Percentiles rank a stretch among this genome's conserved stretches.
phyloP scores from a whole-genome alignment of 2,113 vertebrate species.

The Etheostoma cragini region DNA sequence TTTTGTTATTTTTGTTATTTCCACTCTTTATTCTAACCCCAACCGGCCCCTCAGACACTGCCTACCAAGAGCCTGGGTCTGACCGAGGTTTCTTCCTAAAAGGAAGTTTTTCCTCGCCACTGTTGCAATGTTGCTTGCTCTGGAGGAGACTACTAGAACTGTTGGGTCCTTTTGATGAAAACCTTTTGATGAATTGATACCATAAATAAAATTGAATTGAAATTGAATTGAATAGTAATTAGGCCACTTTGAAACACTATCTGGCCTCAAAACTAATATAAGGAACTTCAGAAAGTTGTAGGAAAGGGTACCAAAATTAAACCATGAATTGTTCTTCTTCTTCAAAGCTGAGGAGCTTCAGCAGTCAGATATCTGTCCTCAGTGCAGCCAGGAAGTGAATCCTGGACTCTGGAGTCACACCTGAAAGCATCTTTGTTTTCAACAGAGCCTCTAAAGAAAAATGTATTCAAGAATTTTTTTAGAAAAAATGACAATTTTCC shows the following conservation, averaged over 20 bases:
- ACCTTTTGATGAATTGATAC: no score
- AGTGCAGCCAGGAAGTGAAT: background rate
- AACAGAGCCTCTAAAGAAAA: background rate
- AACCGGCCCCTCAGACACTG: no score
- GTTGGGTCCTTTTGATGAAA: no score
- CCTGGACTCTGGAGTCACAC: background rate
- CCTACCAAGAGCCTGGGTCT: no score
- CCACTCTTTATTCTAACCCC: no score
- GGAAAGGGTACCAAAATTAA: background rate
- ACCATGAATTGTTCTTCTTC: background rate
- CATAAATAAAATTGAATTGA: no score
- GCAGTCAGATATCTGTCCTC: background rate
- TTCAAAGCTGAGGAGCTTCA: background rate
- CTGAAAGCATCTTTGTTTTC: background rate
- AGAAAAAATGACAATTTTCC: background rate
- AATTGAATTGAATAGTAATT: no score
- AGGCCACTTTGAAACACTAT: background rate
- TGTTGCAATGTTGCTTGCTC: no score
- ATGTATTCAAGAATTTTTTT: background rate
- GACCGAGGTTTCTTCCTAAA: no score
- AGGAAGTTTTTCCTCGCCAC: no score
- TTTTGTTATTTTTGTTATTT: no score
- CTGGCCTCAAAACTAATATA: background rate
- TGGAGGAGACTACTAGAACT: no score
- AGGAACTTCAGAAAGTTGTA: background rate